Base-by-base conservation (phyloP, 2,888 invertebrate genomes). In the Pandemis corylana region DNA sequence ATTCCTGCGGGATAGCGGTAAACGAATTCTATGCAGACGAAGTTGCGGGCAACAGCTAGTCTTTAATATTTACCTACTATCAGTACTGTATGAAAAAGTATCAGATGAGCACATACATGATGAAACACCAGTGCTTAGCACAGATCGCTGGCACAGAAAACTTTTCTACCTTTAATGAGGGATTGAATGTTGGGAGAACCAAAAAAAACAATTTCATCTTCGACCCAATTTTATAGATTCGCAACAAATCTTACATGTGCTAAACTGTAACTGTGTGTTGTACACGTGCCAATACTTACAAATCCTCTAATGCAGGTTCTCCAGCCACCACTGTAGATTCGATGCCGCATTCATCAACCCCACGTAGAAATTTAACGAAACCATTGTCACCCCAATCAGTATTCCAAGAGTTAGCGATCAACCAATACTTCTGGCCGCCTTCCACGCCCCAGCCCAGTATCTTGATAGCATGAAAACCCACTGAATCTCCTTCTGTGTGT, bases 391-490 rank as follows among this genome's bases (percentile, higher is more conserved):
- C 98, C 98, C 98, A 99, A 88, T 98, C 98, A 0, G 95, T 95
- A 92, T 98, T 98, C 98, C 98, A 99, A 0, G 98, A 98, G 94
- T 99, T 99, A 71, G 97, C 98, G 81, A 98, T 96, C 36, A 98
- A 95, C 99, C 99, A 99, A 89, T 98, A 99, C 65, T 97, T 97
- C 69, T 95, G 95, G 9, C 95, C 96, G 62, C 96, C 95, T 78
- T 97, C 97, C 0, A 95, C 96, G 63, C 98, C 98, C 97, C 98
- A 99, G 15, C 98, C 98, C 66, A 98, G 88, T 68, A 98, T 96
- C 84, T 97, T 97, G 71, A 98, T 96, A 44, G 98, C 98, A 88
- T 98, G 98, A 0, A 97, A 98, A 36, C 98, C 98, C 6, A 98
- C 92, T 46, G 90, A 94, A 13, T 95, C 91, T 6, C 98, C 98